Evolutionary conservation across 2,888 invertebrate genomes (phyloP).

Genomic region (Aphidius colemani): DNA sequence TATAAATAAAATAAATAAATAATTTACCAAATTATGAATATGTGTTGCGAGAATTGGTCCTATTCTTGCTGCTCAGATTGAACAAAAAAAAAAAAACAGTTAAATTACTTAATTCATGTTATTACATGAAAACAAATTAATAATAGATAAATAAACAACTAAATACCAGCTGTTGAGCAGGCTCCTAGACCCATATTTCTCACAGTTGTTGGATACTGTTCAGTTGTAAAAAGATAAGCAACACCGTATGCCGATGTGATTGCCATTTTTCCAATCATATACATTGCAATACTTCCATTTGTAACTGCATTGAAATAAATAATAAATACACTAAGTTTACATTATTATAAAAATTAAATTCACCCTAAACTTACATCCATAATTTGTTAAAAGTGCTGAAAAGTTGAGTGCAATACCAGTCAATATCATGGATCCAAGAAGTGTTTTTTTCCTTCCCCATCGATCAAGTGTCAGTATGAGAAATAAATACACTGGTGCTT

Average conservation of each 20-base stretch:
- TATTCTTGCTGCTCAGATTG: conserved; percentile 59
- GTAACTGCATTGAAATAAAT: conserved; percentile 58
- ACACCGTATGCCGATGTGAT: conserved; percentile 77
- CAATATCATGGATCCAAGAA: conserved; percentile 72
- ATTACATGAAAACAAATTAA: too few species aligned
- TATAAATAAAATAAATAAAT: not conserved
- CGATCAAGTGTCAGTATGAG: conserved; percentile 70
- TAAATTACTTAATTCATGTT: too few species aligned
- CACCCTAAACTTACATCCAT: too few species aligned
- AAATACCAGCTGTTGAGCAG: conserved; percentile 63
- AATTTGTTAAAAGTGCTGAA: conserved; percentile 12
- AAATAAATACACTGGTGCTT: conserved; percentile 74
- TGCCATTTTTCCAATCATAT: conserved; percentile 74
- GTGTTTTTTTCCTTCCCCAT: conserved; percentile 72
- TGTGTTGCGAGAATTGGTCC: conserved; percentile 69
- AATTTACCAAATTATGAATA: conserved; percentile 64
- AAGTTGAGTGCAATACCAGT: conserved; percentile 64
- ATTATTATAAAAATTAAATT: not conserved
- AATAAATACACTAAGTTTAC: conserved; percentile 15
- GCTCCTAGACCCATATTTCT: conserved; percentile 69
- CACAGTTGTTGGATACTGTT: conserved; percentile 76
- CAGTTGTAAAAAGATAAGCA: conserved; percentile 74
- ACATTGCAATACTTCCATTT: conserved; percentile 66
- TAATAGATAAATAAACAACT: too few species aligned
- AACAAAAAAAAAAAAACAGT: too few species aligned